A percentile compares a stretch with the other conserved stretches of the same genome.
phyloP scores from a whole-genome alignment of 2,888 invertebrate genomes.

The Eupithecia exiguata region DNA sequence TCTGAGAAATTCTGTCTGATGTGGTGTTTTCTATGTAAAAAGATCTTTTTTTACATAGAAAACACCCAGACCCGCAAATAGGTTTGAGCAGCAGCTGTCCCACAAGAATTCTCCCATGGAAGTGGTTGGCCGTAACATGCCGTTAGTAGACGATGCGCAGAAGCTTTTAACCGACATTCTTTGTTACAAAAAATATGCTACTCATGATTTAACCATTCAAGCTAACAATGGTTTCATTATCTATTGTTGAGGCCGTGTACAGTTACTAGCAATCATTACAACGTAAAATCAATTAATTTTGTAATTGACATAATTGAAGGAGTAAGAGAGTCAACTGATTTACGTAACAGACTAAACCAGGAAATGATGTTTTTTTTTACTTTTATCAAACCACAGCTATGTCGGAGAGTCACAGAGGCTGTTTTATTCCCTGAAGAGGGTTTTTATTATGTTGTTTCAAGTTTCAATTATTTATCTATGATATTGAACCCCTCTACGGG shows the following conservation, averaged over 20 bases:
- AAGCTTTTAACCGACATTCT: slow-evolving; percentile 8
- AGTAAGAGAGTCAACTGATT: background rate
- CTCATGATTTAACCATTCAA: slow-evolving; percentile 14
- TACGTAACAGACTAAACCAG: background rate
- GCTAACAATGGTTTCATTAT: slow-evolving; percentile 13
- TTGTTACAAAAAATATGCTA: slow-evolving; percentile 10
- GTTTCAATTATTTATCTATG: no score
- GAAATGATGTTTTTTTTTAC: background rate
- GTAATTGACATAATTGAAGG: background rate
- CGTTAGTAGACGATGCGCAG: background rate
- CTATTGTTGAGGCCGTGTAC: slow-evolving; percentile 8
- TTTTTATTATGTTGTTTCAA: background rate
- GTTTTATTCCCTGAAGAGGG: background rate
- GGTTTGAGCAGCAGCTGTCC: background rate
- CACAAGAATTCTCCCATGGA: background rate
- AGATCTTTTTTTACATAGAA: background rate
- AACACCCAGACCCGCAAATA: background rate
- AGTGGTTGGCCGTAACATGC: background rate
- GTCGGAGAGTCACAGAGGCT: background rate
- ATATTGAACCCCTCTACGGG: no score
- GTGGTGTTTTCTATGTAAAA: no score
- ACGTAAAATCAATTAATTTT: slow-evolving; percentile 1
- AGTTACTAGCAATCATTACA: background rate
- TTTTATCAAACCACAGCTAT: background rate
- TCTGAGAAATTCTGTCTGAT: no score